phyloP scores from a whole-genome alignment of 2,888 invertebrate species.

The Volucella inflata region DNA sequence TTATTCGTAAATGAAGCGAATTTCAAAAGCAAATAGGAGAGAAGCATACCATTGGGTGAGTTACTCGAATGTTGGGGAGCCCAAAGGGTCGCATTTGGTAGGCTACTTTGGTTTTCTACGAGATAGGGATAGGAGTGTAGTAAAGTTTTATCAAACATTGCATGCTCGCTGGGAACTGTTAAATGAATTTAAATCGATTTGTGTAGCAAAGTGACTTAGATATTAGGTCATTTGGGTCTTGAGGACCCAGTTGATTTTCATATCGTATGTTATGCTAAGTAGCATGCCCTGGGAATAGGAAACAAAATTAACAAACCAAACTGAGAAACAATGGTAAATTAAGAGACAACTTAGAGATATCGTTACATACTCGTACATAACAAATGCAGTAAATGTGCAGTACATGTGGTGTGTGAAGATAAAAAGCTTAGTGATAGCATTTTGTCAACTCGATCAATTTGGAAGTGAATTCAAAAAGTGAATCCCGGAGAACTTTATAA shows the following conservation, averaged over 20 bases:
- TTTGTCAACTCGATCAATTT: no score
- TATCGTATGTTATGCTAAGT: not conserved
- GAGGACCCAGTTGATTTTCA: constrained; percentile 3
- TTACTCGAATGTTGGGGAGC: not conserved
- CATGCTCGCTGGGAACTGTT: constrained; percentile 6
- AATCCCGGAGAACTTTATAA: no score
- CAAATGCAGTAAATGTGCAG: no score
- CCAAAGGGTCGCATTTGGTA: constrained; percentile 4
- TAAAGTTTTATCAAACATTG: constrained; percentile 32
- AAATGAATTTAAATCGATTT: constrained; percentile 48
- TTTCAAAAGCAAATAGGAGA: constrained; percentile 14
- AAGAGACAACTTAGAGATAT: no score
- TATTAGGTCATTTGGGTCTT: constrained; percentile 16
- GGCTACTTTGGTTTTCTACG: not conserved
- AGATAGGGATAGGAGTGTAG: not conserved
- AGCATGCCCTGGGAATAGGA: not conserved
- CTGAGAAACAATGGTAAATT: no score
- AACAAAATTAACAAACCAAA: not conserved
- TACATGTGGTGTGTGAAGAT: no score
- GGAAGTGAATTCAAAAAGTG: no score
- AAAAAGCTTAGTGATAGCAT: no score
- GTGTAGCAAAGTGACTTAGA: constrained; percentile 4
- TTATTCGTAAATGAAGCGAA: constrained; percentile 32
- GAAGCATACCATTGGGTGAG: constrained; percentile 14
- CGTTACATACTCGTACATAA: no score